Percentiles rank a stretch among this genome's conserved stretches.
phyloP scores from a whole-genome alignment of 2,888 invertebrate species.

The Drosophila merina region DNA sequence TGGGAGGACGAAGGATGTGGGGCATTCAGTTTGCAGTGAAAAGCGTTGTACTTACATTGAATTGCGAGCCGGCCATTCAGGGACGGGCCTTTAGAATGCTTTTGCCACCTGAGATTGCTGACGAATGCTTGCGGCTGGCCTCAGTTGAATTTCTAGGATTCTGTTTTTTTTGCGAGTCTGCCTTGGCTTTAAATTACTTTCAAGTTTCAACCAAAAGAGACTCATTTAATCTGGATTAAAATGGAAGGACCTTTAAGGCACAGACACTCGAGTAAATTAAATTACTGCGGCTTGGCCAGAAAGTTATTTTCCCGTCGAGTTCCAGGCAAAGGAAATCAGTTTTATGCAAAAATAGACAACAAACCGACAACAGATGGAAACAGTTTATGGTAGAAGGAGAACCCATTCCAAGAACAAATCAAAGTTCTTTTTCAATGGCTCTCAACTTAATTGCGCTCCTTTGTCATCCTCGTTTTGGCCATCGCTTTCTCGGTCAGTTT shows the following conservation, averaged over 20 bases:
- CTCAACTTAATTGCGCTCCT: constrained; percentile 44
- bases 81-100: constrained; percentile 41
- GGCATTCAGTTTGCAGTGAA: constrained; percentile 61
- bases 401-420: constrained; percentile 14
- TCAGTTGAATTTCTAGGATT: constrained; percentile 32
- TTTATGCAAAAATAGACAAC: constrained; percentile 22
- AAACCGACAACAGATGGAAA: neutral
- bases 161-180: neutral
- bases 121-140: constrained; percentile 53
- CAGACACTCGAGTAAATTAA: constrained; percentile 30
- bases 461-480: constrained; percentile 20
- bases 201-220: constrained; percentile 10
- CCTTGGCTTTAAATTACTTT: constrained; percentile 37
- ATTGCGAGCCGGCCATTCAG: constrained; percentile 49
- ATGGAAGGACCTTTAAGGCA: neutral
- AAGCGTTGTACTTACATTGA: constrained; percentile 62
- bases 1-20: constrained; percentile 4
- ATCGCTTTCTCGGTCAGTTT: constrained; percentile 17
- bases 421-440: constrained; percentile 20
- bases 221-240: constrained; percentile 18
- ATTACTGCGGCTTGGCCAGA: constrained; percentile 27
- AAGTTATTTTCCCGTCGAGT: constrained; percentile 9
- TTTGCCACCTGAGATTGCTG: constrained; percentile 45
- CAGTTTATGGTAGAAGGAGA: constrained; percentile 8
- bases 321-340: constrained; percentile 26